A percentile compares a stretch with the other conserved stretches of the same genome.
Conservation (phyloP, 1,140 invertebrate species). For the Ceratina australensis region DNA sequence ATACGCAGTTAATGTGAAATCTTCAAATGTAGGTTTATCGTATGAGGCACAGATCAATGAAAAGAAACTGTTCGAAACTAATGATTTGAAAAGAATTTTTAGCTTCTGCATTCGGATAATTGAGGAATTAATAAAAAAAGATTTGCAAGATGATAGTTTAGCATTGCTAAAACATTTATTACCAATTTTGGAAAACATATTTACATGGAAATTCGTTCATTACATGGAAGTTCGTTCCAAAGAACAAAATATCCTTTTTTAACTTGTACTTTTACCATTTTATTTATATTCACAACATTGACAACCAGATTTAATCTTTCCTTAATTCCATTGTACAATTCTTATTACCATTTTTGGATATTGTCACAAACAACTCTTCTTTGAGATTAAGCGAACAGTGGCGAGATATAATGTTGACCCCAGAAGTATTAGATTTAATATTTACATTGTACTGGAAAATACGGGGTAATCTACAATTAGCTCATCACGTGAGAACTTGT, state of each 20-base stretch:
- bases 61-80: slow-evolving; percentile 91
- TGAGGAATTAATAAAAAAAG: slow-evolving; percentile 81
- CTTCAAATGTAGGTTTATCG: slow-evolving; percentile 90
- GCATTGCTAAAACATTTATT: slow-evolving; percentile 84
- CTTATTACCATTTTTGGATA: no score
- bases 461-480: slow-evolving; percentile 85
- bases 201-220: slow-evolving; percentile 88
- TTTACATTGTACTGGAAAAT: slow-evolving; percentile 93
- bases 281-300: no score
- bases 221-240: no score
- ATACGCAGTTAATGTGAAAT: slow-evolving; percentile 91
- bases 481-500: slow-evolving; percentile 88
- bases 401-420: slow-evolving; percentile 88
- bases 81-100: slow-evolving; percentile 90
- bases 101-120: slow-evolving; percentile 83
- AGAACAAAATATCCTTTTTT: no score
- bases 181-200: slow-evolving; percentile 86
- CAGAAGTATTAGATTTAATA: slow-evolving; percentile 87
- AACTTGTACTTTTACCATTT: no score
- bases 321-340: slow-evolving; percentile 82
- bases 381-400: slow-evolving; percentile 84
- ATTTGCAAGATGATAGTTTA: slow-evolving; percentile 79
- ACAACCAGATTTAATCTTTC: slow-evolving; percentile 51
- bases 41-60: slow-evolving; percentile 92
- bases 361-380: no score